phyloP scores from a whole-genome alignment of 2,888 invertebrate genomes.

The Drosophila prostipennis region DNA sequence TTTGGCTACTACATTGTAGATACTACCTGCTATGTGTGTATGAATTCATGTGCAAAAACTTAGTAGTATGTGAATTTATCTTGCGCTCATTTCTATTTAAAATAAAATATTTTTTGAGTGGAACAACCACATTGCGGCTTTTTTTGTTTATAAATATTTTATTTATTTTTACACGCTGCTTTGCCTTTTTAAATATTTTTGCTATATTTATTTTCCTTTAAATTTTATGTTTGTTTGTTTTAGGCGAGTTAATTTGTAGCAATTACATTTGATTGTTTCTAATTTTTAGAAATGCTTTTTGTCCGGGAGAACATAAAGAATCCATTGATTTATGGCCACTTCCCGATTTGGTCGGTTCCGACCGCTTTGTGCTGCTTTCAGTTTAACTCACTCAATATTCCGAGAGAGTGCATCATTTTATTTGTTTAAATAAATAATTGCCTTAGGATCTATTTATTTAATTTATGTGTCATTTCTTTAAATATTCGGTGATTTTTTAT shows the following conservation, averaged over 20 bases:
- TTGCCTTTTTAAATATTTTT: neutral
- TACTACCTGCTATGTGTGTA: neutral
- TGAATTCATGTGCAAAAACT: slow-evolving; percentile 2
- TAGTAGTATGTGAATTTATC: slow-evolving; percentile 4
- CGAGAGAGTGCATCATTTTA: neutral
- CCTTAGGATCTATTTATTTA: neutral
- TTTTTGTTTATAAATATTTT: neutral
- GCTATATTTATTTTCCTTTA: neutral
- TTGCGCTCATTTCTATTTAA: slow-evolving; percentile 11
- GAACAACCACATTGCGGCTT: neutral
- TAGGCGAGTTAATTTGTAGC: neutral
- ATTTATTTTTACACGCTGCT: neutral
- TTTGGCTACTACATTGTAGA: slow-evolving; percentile 9
- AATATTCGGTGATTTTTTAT: too few relatives aligned
- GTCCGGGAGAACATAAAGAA: neutral
- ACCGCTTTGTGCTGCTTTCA: slow-evolving; percentile 4
- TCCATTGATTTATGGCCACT: slow-evolving; percentile 2
- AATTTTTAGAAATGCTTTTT: neutral
- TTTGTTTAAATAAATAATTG: neutral
- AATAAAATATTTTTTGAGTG: neutral
- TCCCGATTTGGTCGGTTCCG: slow-evolving; percentile 3
- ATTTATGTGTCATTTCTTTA: too few relatives aligned
- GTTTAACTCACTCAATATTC: neutral
- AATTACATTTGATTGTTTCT: slow-evolving; percentile 2
- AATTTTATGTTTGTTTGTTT: neutral